phyloP scores from a whole-genome alignment of 2,888 invertebrate genomes.

The Cyclophora punctaria region DNA sequence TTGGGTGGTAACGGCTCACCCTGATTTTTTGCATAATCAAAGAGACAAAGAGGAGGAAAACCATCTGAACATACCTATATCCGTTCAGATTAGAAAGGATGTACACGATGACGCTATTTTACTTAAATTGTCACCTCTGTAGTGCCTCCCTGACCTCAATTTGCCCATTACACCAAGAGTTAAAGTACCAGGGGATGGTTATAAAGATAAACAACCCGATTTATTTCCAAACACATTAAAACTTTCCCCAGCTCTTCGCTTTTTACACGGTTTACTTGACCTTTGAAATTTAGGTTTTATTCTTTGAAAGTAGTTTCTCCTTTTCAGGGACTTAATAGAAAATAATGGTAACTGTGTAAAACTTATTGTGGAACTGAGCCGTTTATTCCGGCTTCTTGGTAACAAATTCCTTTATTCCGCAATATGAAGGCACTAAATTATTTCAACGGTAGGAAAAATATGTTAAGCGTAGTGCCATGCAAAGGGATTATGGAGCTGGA shows the following conservation, averaged over 20 bases:
- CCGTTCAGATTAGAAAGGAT: too few relatives aligned
- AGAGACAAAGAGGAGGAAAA: too few relatives aligned
- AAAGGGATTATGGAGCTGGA: slow-evolving; percentile 7
- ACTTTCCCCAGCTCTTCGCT: slow-evolving; percentile 37
- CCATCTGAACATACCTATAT: too few relatives aligned
- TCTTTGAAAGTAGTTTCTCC: slow-evolving; percentile 19
- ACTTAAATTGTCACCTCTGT: slow-evolving; percentile 15
- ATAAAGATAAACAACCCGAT: slow-evolving; percentile 61
- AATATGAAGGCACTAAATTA: slow-evolving; percentile 10
- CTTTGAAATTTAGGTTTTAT: slow-evolving; percentile 33
- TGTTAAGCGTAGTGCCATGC: slow-evolving; percentile 15
- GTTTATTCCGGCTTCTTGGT: slow-evolving; percentile 11
- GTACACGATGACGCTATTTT: slow-evolving; percentile 3
- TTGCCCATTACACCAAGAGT: slow-evolving; percentile 18
- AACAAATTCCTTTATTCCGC: slow-evolving; percentile 11
- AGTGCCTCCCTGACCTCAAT: neutral
- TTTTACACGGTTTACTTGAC: slow-evolving; percentile 33
- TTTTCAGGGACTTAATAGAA: slow-evolving; percentile 18
- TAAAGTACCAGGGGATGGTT: slow-evolving; percentile 35
- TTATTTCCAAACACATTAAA: slow-evolving; percentile 62
- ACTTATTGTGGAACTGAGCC: slow-evolving; percentile 19
- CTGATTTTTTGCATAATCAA: too few relatives aligned
- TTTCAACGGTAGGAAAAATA: slow-evolving; percentile 5
- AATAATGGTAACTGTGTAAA: slow-evolving; percentile 14
- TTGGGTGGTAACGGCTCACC: too few relatives aligned